Base-by-base conservation (phyloP, 2,113 vertebrate species). In the Otolemur garnettii region DNA sequence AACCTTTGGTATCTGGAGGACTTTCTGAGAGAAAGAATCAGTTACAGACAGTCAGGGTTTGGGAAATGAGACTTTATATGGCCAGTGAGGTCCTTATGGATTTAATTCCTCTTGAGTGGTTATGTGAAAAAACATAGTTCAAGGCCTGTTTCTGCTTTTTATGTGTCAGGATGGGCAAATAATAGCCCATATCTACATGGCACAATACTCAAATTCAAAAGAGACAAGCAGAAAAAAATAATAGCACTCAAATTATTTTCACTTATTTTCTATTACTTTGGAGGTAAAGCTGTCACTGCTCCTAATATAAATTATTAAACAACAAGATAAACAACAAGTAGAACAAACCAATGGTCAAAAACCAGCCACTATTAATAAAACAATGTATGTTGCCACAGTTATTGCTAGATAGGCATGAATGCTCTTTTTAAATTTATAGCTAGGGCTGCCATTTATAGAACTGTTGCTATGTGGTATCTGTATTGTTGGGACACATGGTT, bases 221-320 rank as follows among this genome's bases (percentile, higher is more conserved):
- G 33, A 53, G 13, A 24, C n/a, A 60, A 86, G 18, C 80, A 42
- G 26, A 78, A 62, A 55, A 66, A 62, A 85, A 55, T 13, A 57
- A 82, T 42, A 79, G 50, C 85, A 75, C 15, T 87, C 7, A 66
- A 38, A 24, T 95, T 85, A 66, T 53, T 96, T 92, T 90, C 62
- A 66, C 93, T 94, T 97, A 50, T 72, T 79, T 94, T 90, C 24
- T 14, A 38, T 89, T 92, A 78, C 42, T 96, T 91, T 87, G 55
- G 59, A 90, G 30, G 64, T 50, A 78, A 96, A 96, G n/a, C 57
- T 75, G 22, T 53, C 53, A 79, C 22, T 68, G 24, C 7, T 91
- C 28, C 18, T 74, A 72, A 90, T 74, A 57, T 10, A 81, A 38
- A 88, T 53, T 85, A 71, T 6, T 50, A 2, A 71, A 35, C 19